Percentiles rank a stretch among this genome's conserved stretches.
Evolutionary conservation across 2,113 vertebrate species (phyloP).

Genomic region (Murina feae): DNA sequence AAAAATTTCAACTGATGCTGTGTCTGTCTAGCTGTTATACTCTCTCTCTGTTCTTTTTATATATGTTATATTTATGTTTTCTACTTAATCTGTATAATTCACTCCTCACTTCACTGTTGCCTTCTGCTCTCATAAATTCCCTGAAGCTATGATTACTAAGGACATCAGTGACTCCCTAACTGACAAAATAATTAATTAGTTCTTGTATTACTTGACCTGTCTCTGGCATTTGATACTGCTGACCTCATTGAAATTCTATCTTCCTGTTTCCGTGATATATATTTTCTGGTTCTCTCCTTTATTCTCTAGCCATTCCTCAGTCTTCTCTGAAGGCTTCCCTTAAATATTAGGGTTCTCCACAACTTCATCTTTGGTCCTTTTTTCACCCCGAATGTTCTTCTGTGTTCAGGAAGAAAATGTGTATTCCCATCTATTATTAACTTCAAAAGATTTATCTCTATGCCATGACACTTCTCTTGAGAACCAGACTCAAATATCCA

Average conservation of each 20-base stretch:
- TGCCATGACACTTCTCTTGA: background rate
- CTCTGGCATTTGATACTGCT: background rate
- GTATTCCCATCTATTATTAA: background rate
- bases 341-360: background rate
- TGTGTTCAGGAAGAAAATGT: background rate
- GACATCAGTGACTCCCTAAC: background rate
- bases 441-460: background rate
- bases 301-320: background rate
- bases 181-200: constrained; percentile 4
- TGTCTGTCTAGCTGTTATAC: background rate
- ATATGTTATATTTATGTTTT: background rate
- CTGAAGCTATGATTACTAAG: background rate
- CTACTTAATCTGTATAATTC: background rate
- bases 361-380: background rate
- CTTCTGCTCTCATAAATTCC: background rate
- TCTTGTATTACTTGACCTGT: constrained; percentile 22
- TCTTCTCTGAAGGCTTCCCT: background rate
- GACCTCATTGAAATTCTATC: background rate
- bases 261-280: background rate
- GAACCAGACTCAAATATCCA: background rate
- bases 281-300: background rate
- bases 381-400: background rate
- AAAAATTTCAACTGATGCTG: background rate
- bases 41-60: background rate
- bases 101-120: background rate